phyloP scores from a whole-genome alignment of 2,113 vertebrate species.

The Microcebus tavaratra region DNA sequence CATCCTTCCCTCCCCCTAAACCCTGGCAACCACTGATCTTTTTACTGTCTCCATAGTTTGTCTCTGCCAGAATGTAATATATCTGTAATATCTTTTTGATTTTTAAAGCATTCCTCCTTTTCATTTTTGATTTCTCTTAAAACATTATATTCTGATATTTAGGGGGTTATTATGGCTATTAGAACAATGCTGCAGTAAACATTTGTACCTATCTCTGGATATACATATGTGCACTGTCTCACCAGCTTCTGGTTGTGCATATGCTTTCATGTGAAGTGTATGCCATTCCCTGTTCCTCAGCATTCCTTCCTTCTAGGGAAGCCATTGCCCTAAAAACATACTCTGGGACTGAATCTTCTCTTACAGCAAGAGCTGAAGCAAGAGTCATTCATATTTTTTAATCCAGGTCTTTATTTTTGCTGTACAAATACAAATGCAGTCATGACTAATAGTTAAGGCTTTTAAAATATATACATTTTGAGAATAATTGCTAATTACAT shows the following conservation, averaged over 20 bases:
- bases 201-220: neutral
- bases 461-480: conserved; percentile 31
- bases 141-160: neutral
- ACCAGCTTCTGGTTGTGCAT: neutral
- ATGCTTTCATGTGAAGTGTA: neutral
- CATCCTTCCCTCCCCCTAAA: neutral
- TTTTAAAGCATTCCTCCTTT: neutral
- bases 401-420: conserved; percentile 58
- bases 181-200: neutral
- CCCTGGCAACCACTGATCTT: neutral
- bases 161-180: neutral
- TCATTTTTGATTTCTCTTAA: neutral
- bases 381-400: neutral
- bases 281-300: neutral
- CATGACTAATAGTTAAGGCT: conserved; percentile 49
- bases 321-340: neutral
- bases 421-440: conserved; percentile 13
- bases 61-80: neutral
- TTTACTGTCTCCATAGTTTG: neutral
- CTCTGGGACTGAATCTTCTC: neutral
- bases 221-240: neutral
- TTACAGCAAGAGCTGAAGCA: conserved; percentile 20
- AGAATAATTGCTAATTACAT: neutral
- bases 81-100: neutral
- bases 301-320: neutral